Base-by-base conservation (phyloP, 2,113 vertebrate species). In the Morone chrysops region DNA sequence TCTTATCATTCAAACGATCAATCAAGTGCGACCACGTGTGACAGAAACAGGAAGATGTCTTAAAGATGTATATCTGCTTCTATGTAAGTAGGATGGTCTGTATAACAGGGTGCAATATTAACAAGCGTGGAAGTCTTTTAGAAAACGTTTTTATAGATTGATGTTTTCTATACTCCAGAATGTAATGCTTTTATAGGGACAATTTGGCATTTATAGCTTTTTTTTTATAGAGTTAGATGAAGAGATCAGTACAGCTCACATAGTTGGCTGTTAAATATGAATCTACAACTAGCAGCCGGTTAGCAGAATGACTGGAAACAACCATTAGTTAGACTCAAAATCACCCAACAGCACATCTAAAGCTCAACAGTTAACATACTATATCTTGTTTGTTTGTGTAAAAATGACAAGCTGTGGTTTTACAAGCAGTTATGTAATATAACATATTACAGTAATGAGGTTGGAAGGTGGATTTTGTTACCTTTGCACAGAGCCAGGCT, bases 1-100 rank as follows among this genome's bases (percentile, higher is more conserved):
- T 47, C 38, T 70, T 73, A 82, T 81, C 54, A 12, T 50, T 68
- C 31, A 59, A 63, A 43, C 13, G 1, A 65, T 71, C 53, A 59
- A 13, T 75, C 7, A 77, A 38, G 14, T 70, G 13, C 1, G 5
- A 51, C 61, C 6, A 22, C 16, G 18, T 17, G n/a, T 40, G 18
- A n/a, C 22, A 43, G 56, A 68, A 31, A 63, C 50, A 66, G 61
- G 40, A 1, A 70, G 47, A 45, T 50, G 36, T 47, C 17, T 79
- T n/a, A 12, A 60, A 71, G 73, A 79, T 68, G 61, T 22, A 16
- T 41, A 75, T 48, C 61, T 54, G 54, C 51, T 56, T 40, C 20
- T 80, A 14, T 79, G 0, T 5, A 10, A 36, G 38, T 3, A 4
- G 22, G 17, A 7, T 3, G n/a, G 72, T 56, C 65, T 47, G 6